phyloP scores from a whole-genome alignment of 2,888 invertebrate genomes.

The Scotopteryx bipunctaria region DNA sequence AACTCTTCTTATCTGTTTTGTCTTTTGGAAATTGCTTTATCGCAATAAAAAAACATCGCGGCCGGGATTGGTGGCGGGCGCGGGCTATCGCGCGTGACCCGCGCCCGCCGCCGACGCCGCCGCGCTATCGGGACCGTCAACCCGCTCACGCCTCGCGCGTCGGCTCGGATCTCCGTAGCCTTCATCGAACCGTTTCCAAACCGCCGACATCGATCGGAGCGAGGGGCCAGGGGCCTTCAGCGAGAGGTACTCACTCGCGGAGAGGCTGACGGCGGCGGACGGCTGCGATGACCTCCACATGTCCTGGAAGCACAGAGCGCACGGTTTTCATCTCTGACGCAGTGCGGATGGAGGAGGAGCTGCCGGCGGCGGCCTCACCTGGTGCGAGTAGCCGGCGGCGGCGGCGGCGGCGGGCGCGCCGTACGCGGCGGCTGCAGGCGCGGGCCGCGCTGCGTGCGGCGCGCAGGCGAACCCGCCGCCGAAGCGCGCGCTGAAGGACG shows the following conservation, averaged over 20 bases:
- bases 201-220: neutral
- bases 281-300: slow-evolving; percentile 72
- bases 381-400: slow-evolving; percentile 59
- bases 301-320: slow-evolving; percentile 59
- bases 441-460: slow-evolving; percentile 50
- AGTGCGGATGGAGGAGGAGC: neutral
- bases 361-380: slow-evolving; percentile 45
- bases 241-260: slow-evolving; percentile 85
- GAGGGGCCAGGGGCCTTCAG: no score
- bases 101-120: no score
- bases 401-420: slow-evolving; percentile 49
- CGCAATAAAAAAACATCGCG: slow-evolving; percentile 51
- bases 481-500: slow-evolving; percentile 83
- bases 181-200: neutral
- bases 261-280: slow-evolving; percentile 87
- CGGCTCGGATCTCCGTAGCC: neutral
- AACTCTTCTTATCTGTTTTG: slow-evolving; percentile 50
- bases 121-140: slow-evolving; percentile 44
- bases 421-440: slow-evolving; percentile 64
- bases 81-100: no score
- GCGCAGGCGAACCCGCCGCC: slow-evolving; percentile 66
- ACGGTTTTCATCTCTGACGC: neutral
- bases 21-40: slow-evolving; percentile 55
- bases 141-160: slow-evolving; percentile 23
- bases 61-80: slow-evolving; percentile 38